Evolutionary conservation across 2,888 invertebrate genomes (phyloP).

Genomic region (Nephrotoma flavescens): DNA sequence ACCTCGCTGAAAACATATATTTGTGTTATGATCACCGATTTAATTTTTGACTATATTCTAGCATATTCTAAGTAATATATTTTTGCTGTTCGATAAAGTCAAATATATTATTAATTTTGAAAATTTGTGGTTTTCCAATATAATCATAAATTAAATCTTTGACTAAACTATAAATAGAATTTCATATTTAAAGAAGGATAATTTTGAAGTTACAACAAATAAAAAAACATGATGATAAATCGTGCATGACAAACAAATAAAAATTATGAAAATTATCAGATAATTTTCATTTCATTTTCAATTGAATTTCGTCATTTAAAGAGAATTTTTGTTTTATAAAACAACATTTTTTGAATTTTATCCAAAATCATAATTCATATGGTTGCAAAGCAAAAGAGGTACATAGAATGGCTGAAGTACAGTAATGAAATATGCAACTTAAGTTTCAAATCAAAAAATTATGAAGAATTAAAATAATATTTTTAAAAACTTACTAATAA

Average conservation of each 20-base stretch:
- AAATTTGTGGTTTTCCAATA: background rate
- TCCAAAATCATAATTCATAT: background rate
- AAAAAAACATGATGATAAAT: background rate
- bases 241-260: background rate
- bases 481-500: background rate
- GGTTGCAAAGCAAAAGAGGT: background rate
- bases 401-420: background rate
- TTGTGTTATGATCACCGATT: background rate
- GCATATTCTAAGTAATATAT: background rate
- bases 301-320: background rate
- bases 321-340: background rate
- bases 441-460: background rate
- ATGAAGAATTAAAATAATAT: background rate
- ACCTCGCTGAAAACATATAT: constrained; percentile 41
- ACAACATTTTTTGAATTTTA: background rate
- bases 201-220: background rate
- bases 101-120: background rate
- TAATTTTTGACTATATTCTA: background rate
- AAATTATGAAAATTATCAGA: background rate
- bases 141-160: background rate
- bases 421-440: background rate
- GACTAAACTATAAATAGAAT: background rate
- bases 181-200: background rate
- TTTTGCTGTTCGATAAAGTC: background rate
- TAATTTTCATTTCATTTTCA: background rate